Evolutionary conservation across 1,140 invertebrate genomes (phyloP).

Genomic region (Phthorimaea operculella): DNA sequence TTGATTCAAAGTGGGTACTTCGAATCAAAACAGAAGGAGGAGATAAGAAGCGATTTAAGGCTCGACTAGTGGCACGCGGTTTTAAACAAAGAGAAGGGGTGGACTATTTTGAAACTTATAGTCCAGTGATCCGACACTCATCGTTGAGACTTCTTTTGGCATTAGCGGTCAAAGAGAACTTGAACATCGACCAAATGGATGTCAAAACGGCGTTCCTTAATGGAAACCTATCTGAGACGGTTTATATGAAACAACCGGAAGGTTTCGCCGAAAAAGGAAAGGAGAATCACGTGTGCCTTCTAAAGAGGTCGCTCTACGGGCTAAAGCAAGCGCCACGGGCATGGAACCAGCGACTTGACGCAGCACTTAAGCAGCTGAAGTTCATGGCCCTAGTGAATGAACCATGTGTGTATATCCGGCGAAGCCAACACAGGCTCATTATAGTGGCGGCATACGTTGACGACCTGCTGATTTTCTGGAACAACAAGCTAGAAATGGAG

Average conservation of each 20-base stretch:
- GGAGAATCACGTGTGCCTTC: background rate
- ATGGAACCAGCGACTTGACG: background rate
- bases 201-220: slow-evolving; percentile 1
- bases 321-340: background rate
- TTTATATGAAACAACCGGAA: background rate
- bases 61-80: slow-evolving; percentile 17
- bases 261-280: background rate
- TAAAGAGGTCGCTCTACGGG: background rate
- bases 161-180: background rate
- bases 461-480: background rate
- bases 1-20: background rate
- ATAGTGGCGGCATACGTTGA: background rate
- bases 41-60: background rate
- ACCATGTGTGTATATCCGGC: too few species aligned
- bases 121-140: background rate
- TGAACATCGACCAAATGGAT: background rate
- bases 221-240: background rate
- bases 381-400: too few species aligned
- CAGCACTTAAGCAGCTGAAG: background rate
- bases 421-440: too few species aligned
- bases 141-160: slow-evolving; percentile 1
- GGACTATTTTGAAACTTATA: slow-evolving; percentile 18
- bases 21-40: background rate
- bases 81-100: slow-evolving; percentile 14
- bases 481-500: background rate